Evolutionary conservation across 2,888 invertebrate genomes (phyloP), one percentile per base, ranked within the genome.

Genomic region (Sphecodes monilicornis): DNA sequence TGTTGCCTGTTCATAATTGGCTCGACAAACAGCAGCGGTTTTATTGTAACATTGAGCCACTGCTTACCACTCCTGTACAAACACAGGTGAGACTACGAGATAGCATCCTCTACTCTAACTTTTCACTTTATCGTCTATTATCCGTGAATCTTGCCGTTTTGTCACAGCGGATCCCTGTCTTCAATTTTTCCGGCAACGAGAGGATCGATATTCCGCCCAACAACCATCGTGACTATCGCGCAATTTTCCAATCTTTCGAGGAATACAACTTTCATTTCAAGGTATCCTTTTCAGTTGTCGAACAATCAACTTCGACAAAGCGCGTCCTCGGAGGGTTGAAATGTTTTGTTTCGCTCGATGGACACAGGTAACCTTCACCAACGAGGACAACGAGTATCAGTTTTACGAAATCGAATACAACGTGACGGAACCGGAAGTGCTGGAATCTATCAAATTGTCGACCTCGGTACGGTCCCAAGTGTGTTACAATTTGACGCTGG

Each of bases 361-460:
- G 4, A 36, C 32, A 22, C 36, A 93, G 93, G 78, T 93, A 43
- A 91, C 80, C 32, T 93, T 93, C 32, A 88, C 80, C 0, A 92
- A 91, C 72, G 72, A 86, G 5, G 86, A 89, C 10, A 79, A 80
- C 6, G 92, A 93, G 69, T 91, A 91, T 77, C 90, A 92, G 80
- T 91, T 88, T 73, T 93, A 92, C 60, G 91, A 93, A 39, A 79
- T 93, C 6, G 85, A 91, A 22, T 93, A 93, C 73, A 88, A 86
- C 64, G 89, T 93, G 26, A 89, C 90, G 6, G 85, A 89, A 32
- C 91, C 92, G 10, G 91, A 92, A 78, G 80, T 88, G 43, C 80
- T 90, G 5, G 86, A 90, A 32, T 83, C 87, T 43, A 92, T 93
- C 36, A 91, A 91, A 66, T 73, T 93, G 50, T 81, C 74, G 13